These are phyloP conservation scores for Plectropomus leopardus DNA, from an alignment of 2,113 vertebrate species.

Conservation along the genomic window DNA sequence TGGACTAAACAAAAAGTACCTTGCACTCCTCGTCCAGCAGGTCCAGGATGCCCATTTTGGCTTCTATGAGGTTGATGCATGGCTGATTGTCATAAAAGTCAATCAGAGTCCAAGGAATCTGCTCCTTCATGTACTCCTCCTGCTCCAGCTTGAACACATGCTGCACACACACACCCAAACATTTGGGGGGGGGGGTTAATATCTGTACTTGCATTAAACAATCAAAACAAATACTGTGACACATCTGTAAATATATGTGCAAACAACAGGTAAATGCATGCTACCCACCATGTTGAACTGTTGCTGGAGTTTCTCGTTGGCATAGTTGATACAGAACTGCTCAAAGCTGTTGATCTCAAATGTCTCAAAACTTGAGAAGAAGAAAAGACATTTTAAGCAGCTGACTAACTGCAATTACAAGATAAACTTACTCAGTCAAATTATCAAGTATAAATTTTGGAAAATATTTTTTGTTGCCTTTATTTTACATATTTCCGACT, in stretches of 20 bases:
- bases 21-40: constrained; percentile 97
- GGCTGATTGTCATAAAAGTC: constrained; percentile 99
- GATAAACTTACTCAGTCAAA: too few relatives aligned
- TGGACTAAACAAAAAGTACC: constrained; percentile 73
- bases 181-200: not conserved
- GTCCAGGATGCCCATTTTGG: constrained; percentile 96
- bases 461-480: too few relatives aligned
- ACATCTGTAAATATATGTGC: not conserved
- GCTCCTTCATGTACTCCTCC: constrained; percentile 99
- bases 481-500: too few relatives aligned
- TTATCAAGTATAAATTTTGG: too few relatives aligned
- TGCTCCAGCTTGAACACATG: constrained; percentile 99
- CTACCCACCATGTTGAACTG: constrained; percentile 98
- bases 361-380: constrained; percentile 92
- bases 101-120: constrained; percentile 99
- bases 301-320: constrained; percentile 98
- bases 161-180: constrained; percentile 72
- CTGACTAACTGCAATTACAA: too few relatives aligned
- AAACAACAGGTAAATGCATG: not conserved
- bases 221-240: not conserved
- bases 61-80: constrained; percentile 99
- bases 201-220: not conserved
- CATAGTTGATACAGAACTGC: constrained; percentile 99
- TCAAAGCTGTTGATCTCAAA: constrained; percentile 99
- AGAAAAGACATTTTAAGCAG: constrained; percentile 41